Percentiles rank a stretch among this genome's conserved stretches.
Conservation (phyloP, 1,140 invertebrate species). For the Ceratina calcarata region DNA sequence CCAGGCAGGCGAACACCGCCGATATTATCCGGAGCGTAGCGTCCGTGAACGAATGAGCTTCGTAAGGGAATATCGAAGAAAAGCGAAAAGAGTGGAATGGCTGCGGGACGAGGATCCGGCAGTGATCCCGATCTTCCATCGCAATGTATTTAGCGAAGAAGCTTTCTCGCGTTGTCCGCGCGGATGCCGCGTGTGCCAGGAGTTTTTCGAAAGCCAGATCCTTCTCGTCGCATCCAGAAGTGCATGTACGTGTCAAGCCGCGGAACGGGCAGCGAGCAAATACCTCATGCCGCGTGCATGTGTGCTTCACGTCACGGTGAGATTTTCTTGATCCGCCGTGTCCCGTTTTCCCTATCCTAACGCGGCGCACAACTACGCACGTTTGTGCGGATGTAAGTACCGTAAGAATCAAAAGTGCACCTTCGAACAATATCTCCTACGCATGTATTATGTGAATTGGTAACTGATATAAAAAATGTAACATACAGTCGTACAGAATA, state of each 20-base stretch:
- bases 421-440: too few relatives aligned
- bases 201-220: constrained; percentile 50
- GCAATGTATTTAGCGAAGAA: constrained; percentile 45
- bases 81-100: not conserved
- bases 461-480: too few relatives aligned
- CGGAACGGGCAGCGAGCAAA: constrained; percentile 51
- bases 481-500: too few relatives aligned
- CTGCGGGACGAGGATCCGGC: not conserved
- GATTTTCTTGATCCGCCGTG: constrained; percentile 36
- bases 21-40: not conserved
- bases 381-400: not conserved
- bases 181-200: constrained; percentile 6
- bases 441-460: too few relatives aligned
- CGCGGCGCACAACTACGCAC: not conserved
- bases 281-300: constrained; percentile 47
- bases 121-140: constrained; percentile 12
- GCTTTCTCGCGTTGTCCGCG: constrained; percentile 48
- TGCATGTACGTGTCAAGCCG: constrained; percentile 53
- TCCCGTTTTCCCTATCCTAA: constrained; percentile 6
- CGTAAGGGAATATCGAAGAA: not conserved
- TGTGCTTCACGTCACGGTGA: constrained; percentile 33
- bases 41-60: not conserved
- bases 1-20: not conserved
- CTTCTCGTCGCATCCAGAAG: constrained; percentile 39
- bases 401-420: too few relatives aligned